Conservation (phyloP, 2,888 invertebrate species). For the Stenolophus ochropezus region DNA sequence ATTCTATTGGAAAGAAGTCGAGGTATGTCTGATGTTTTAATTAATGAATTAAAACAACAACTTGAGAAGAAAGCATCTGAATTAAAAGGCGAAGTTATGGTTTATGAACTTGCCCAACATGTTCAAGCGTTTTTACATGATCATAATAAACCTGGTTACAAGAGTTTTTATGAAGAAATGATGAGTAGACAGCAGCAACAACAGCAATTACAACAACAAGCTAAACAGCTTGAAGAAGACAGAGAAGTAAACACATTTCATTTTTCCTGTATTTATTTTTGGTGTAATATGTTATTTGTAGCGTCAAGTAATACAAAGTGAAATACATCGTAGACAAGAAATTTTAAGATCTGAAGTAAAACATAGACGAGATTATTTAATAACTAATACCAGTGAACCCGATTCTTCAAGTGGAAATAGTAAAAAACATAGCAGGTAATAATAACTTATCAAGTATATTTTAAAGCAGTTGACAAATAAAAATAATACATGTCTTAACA, state of each 20-base stretch:
- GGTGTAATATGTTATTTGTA: conserved; percentile 67
- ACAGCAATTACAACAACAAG: conserved; percentile 78
- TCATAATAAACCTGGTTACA: conserved; percentile 86
- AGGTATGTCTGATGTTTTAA: conserved; percentile 84
- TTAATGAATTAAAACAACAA: conserved; percentile 78
- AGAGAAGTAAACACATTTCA: conserved; percentile 74
- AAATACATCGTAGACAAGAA: conserved; percentile 86
- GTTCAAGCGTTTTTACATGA: conserved; percentile 86
- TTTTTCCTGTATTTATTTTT: conserved; percentile 33
- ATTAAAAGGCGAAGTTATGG: conserved; percentile 88
- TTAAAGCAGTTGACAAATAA: no score
- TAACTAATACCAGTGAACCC: conserved; percentile 73
- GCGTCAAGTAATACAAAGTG: conserved; percentile 82
- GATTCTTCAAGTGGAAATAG: conserved; percentile 66
- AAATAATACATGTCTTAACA: no score
- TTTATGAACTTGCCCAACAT: conserved; percentile 87
- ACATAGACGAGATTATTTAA: conserved; percentile 72
- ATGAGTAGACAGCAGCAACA: conserved; percentile 81
- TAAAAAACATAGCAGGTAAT: conserved; percentile 46
- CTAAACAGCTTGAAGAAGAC: conserved; percentile 80
- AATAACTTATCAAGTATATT: background rate
- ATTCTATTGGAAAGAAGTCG: conserved; percentile 83
- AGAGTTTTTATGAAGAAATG: conserved; percentile 96
- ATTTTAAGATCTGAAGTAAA: conserved; percentile 83
- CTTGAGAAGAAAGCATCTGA: conserved; percentile 76